These are phyloP conservation scores for Chamaea fasciata DNA, from an alignment of 2,113 vertebrate genomes.

Conservation along the genomic window DNA sequence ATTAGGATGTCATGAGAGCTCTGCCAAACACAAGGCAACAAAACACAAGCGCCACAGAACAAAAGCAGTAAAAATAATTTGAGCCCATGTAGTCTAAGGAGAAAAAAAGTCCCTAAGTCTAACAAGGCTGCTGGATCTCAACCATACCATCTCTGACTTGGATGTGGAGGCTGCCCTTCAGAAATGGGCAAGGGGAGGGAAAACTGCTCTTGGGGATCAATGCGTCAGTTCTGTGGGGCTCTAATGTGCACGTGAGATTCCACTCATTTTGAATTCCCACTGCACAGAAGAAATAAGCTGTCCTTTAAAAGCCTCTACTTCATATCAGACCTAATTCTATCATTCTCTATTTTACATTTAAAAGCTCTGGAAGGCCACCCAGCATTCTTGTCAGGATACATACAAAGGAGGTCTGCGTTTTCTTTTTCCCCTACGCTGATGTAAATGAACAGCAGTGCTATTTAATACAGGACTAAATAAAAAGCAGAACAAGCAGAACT, in stretches of 20 bases:
- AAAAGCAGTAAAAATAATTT: background rate
- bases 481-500: background rate
- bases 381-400: background rate
- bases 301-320: background rate
- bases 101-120: background rate
- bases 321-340: background rate
- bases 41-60: background rate
- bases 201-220: background rate
- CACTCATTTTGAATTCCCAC: background rate
- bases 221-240: background rate
- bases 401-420: background rate
- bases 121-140: background rate
- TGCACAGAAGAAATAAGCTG: background rate
- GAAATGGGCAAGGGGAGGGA: background rate
- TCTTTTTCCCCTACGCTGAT: background rate
- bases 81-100: background rate
- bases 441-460: background rate
- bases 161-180: background rate
- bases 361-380: background rate
- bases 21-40: background rate
- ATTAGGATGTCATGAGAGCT: background rate
- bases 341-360: background rate
- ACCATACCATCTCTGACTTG: background rate
- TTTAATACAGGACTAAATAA: background rate
- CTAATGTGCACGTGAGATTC: background rate